A percentile compares a stretch with the other conserved stretches of the same genome.
phyloP scores from a whole-genome alignment of 1,140 invertebrate species.

The Pissodes strobi region DNA sequence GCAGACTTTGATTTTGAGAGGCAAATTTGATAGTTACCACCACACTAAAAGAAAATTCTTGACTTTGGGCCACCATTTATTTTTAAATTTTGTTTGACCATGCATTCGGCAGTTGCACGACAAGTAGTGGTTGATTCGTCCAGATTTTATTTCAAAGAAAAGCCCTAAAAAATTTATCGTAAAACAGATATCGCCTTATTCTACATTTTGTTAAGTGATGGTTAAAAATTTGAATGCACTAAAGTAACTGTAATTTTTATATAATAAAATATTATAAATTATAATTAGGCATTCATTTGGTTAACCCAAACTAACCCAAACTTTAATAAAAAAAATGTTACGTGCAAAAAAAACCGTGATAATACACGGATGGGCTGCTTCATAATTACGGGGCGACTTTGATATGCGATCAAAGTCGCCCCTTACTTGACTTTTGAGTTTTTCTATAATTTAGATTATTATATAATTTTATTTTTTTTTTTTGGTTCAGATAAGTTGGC shows the following conservation, averaged over 20 bases:
- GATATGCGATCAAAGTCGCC: neutral
- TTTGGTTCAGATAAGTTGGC: neutral
- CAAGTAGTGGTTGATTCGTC: neutral
- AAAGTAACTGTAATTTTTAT: neutral
- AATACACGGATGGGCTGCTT: neutral
- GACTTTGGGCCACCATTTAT: neutral
- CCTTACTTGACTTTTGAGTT: neutral
- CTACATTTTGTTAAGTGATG: neutral
- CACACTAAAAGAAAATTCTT: neutral
- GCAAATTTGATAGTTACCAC: neutral
- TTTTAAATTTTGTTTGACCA: neutral
- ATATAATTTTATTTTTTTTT: neutral
- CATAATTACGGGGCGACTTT: neutral
- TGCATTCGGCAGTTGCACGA: neutral
- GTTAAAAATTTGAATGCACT: neutral
- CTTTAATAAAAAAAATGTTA: neutral
- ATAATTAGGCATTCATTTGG: neutral
- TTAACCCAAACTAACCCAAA: neutral
- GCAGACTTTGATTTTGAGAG: neutral
- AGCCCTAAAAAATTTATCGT: neutral
- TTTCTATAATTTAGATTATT: no score
- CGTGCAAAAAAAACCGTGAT: neutral
- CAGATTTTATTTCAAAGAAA: no score
- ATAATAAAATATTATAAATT: neutral
- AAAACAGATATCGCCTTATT: neutral